These are phyloP conservation scores for Sarcophaga peregrina DNA, from an alignment of 1,140 invertebrate genomes.

Conservation along the genomic window DNA sequence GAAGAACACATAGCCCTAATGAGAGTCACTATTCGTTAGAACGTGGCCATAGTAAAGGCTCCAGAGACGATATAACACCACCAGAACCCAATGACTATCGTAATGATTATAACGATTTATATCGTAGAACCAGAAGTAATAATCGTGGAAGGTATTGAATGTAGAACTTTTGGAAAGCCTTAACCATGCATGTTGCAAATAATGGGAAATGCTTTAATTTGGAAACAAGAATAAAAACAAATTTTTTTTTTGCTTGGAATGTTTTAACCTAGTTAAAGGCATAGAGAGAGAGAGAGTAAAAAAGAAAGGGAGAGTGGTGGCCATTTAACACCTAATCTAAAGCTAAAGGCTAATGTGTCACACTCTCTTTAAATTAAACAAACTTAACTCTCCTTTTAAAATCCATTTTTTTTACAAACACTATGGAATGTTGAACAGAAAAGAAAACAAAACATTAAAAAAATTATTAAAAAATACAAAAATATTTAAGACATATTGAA, in stretches of 20 bases:
- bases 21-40: constrained; percentile 45
- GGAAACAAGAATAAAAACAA: background rate
- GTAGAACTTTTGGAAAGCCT: background rate
- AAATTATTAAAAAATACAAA: background rate
- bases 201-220: background rate
- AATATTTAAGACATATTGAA: background rate
- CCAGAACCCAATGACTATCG: constrained; percentile 38
- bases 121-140: constrained; percentile 45
- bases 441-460: no score
- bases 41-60: constrained; percentile 20
- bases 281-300: background rate
- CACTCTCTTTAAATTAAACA: background rate
- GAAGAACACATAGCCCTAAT: constrained; percentile 51
- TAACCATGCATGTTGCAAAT: background rate
- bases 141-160: constrained; percentile 58
- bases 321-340: background rate
- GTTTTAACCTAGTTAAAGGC: background rate
- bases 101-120: constrained; percentile 38
- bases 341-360: background rate
- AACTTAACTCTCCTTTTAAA: background rate
- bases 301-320: background rate
- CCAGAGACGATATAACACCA: constrained; percentile 52
- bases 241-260: background rate
- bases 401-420: background rate
- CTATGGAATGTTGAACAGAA: background rate